phyloP scores from a whole-genome alignment of 2,888 invertebrate species.

The Mimumesa dahlbomi region DNA sequence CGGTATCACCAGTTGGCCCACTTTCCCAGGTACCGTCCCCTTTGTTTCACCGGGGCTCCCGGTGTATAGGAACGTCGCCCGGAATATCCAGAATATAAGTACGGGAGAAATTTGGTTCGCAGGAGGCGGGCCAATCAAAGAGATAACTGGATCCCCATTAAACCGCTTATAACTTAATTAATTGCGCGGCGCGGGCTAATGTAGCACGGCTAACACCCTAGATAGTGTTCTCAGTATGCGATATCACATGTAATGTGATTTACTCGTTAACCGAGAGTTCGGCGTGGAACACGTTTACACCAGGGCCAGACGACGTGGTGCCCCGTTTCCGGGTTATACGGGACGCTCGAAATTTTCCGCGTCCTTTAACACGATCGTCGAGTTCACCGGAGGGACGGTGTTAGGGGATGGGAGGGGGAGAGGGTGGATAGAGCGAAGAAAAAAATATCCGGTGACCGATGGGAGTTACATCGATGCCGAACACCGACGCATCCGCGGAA shows the following conservation, averaged over 20 bases:
- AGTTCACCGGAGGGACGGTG: too few relatives aligned
- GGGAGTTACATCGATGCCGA: background rate
- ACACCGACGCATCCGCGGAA: background rate
- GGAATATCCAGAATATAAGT: constrained; percentile 35
- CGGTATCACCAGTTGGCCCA: constrained; percentile 18
- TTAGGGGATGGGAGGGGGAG: background rate
- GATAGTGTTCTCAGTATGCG: constrained; percentile 51
- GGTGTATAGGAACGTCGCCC: background rate
- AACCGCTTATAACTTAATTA: constrained; percentile 60
- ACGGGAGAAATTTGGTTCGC: constrained; percentile 32
- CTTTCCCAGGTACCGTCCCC: constrained; percentile 33
- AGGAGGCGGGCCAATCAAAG: constrained; percentile 50
- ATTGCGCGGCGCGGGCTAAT: constrained; percentile 50
- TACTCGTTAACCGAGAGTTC: constrained; percentile 51
- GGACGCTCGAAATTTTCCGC: constrained; percentile 4
- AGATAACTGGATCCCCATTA: constrained; percentile 58
- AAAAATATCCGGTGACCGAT: background rate
- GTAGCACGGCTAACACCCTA: constrained; percentile 50
- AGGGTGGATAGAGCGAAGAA: background rate
- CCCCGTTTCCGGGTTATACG: constrained; percentile 4
- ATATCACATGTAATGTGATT: constrained; percentile 56
- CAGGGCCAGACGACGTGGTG: background rate
- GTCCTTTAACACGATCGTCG: constrained; percentile 1
- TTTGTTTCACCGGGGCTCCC: constrained; percentile 37
- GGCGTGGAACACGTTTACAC: constrained; percentile 34